These are phyloP conservation scores for Cyprinodon variegatus DNA, from an alignment of 2,113 vertebrate species.

Conservation along the genomic window DNA sequence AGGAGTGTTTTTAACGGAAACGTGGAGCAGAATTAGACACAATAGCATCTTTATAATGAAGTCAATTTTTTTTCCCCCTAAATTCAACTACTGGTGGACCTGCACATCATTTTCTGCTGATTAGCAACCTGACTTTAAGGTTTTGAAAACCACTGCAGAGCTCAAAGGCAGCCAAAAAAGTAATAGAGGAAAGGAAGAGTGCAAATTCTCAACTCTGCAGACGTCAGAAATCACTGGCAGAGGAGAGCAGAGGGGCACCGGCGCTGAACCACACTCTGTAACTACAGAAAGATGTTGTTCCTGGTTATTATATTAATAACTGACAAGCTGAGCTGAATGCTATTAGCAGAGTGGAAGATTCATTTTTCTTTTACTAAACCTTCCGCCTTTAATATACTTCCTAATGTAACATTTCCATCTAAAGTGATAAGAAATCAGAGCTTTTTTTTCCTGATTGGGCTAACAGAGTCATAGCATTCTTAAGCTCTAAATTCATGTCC, in stretches of 20 bases:
- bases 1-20: constrained; percentile 9
- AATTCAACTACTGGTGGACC: constrained; percentile 35
- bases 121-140: constrained; percentile 61
- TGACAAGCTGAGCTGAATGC: constrained; percentile 27
- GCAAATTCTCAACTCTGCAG: constrained; percentile 67
- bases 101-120: constrained; percentile 55
- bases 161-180: constrained; percentile 46
- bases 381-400: constrained; percentile 8
- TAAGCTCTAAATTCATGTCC: constrained; percentile 18
- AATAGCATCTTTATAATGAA: constrained; percentile 4
- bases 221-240: constrained; percentile 57
- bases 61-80: constrained; percentile 4
- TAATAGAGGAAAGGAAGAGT: constrained; percentile 25
- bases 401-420: constrained; percentile 5
- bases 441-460: constrained; percentile 5
- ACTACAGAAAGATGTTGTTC: constrained; percentile 53
- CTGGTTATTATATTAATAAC: constrained; percentile 32
- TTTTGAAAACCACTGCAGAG: constrained; percentile 49
- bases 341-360: constrained; percentile 34
- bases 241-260: constrained; percentile 44
- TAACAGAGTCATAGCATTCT: constrained; percentile 17
- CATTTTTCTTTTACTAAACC: neutral
- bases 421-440: constrained; percentile 10
- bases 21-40: constrained; percentile 22
- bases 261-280: constrained; percentile 49